Evolutionary conservation across 2,888 invertebrate genomes (phyloP).

Genomic region (Cyaniris semiargus): DNA sequence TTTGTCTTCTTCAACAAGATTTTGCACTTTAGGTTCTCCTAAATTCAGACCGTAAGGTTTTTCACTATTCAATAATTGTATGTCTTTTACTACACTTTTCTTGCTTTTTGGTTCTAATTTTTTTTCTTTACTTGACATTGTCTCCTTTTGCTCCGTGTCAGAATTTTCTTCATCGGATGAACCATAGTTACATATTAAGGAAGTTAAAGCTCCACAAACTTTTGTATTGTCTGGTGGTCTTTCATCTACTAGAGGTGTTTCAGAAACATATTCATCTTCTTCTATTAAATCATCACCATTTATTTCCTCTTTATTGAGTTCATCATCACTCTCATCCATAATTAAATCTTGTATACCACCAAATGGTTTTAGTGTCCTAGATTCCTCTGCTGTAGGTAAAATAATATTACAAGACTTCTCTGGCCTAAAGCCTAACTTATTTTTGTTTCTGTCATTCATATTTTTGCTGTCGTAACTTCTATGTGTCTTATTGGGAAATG

Average conservation of each 20-base stretch:
- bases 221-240: constrained; percentile 43
- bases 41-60: not conserved
- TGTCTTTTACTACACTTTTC: not conserved
- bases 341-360: constrained; percentile 67
- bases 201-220: constrained; percentile 78
- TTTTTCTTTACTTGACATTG: constrained; percentile 35
- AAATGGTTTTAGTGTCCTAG: constrained; percentile 69
- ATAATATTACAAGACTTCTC: constrained; percentile 42
- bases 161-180: constrained; percentile 72
- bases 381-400: constrained; percentile 47
- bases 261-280: constrained; percentile 56
- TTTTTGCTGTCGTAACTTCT: not conserved
- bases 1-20: not conserved
- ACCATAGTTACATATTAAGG: constrained; percentile 80
- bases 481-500: not conserved
- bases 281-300: constrained; percentile 55
- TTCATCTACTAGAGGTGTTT: constrained; percentile 31
- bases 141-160: constrained; percentile 35
- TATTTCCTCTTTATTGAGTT: constrained; percentile 44
- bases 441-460: not conserved
- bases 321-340: constrained; percentile 47
- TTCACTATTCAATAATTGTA: not conserved
- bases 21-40: not conserved
- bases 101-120: constrained; percentile 31
- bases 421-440: constrained; percentile 9